These are phyloP conservation scores for Zootermopsis nevadensis DNA, from an alignment of 2,888 invertebrate species.

Conservation along the genomic window DNA sequence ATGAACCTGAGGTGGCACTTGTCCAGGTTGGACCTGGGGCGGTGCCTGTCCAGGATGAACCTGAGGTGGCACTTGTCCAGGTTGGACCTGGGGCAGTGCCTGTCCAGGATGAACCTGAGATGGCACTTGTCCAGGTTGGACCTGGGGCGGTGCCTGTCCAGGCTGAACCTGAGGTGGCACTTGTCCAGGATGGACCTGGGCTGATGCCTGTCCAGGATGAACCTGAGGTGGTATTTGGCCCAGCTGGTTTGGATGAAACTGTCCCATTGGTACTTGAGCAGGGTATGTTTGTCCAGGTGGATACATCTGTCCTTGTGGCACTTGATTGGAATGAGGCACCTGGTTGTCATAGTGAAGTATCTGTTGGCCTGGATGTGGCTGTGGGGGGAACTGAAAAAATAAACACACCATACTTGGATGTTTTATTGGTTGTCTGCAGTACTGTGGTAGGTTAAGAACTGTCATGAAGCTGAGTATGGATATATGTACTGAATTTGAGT, in stretches of 20 bases:
- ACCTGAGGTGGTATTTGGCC: slow-evolving; percentile 55
- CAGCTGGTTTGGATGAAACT: slow-evolving; percentile 56
- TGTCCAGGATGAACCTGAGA: slow-evolving; percentile 48
- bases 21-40: slow-evolving; percentile 52
- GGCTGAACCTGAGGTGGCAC: slow-evolving; percentile 45
- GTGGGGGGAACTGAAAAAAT: slow-evolving; percentile 47
- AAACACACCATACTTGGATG: background rate
- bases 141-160: slow-evolving; percentile 39
- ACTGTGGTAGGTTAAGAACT: too few species aligned
- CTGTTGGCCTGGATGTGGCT: slow-evolving; percentile 53
- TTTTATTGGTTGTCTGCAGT: too few species aligned
- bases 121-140: slow-evolving; percentile 20
- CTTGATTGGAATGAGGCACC: slow-evolving; percentile 59
- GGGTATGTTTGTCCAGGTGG: slow-evolving; percentile 57
- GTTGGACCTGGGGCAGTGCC: slow-evolving; percentile 55
- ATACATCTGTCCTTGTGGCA: slow-evolving; percentile 56
- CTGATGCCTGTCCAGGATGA: slow-evolving; percentile 49
- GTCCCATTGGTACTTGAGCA: slow-evolving; percentile 53
- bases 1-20: slow-evolving; percentile 55
- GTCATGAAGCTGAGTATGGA: too few species aligned
- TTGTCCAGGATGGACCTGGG: slow-evolving; percentile 49
- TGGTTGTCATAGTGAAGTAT: slow-evolving; percentile 53
- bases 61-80: slow-evolving; percentile 52
- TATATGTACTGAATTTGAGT: too few species aligned
- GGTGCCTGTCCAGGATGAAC: slow-evolving; percentile 39